These are phyloP conservation scores for Cheilosia urbana DNA, from an alignment of 2,888 invertebrate genomes.

Conservation along the genomic window DNA sequence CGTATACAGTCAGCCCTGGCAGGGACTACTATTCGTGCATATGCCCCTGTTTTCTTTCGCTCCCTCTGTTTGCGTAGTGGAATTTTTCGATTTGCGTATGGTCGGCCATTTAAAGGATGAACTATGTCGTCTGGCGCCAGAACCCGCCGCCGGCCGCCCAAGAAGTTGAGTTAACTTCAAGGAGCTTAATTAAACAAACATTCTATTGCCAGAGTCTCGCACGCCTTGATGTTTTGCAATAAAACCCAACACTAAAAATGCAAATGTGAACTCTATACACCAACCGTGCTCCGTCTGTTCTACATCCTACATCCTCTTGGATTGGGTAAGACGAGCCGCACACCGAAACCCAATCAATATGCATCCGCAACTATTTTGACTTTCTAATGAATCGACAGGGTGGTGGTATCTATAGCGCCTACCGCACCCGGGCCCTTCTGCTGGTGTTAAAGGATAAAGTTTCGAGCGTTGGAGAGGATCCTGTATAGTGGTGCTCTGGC, in stretches of 20 bases:
- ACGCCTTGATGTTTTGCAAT: slow-evolving; percentile 2
- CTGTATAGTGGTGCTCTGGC: slow-evolving; percentile 46
- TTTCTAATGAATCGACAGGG: slow-evolving; percentile 56
- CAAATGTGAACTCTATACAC: slow-evolving; percentile 38
- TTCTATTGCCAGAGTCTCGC: not conserved
- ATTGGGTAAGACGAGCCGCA: not conserved
- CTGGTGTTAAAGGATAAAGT: slow-evolving; percentile 73
- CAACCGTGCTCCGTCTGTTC: slow-evolving; percentile 1
- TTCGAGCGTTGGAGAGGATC: slow-evolving; percentile 62
- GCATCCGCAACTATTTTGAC: slow-evolving; percentile 68
- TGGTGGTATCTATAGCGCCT: not conserved
- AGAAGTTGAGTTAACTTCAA: slow-evolving; percentile 24
- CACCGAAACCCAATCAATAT: slow-evolving; percentile 42
- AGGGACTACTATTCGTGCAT: slow-evolving; percentile 37
- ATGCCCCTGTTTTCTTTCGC: slow-evolving; percentile 9
- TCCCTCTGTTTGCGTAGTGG: slow-evolving; percentile 12
- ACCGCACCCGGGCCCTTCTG: slow-evolving; percentile 24
- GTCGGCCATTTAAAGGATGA: slow-evolving; percentile 11
- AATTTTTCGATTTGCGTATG: not conserved
- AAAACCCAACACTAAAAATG: slow-evolving; percentile 24
- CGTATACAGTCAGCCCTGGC: not conserved
- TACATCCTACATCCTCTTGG: not conserved
- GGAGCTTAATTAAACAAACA: slow-evolving; percentile 50
- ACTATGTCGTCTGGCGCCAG: not conserved
- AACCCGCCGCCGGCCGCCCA: not conserved